phyloP scores from a whole-genome alignment of 2,888 invertebrate genomes.

The Phaonia tiefii region DNA sequence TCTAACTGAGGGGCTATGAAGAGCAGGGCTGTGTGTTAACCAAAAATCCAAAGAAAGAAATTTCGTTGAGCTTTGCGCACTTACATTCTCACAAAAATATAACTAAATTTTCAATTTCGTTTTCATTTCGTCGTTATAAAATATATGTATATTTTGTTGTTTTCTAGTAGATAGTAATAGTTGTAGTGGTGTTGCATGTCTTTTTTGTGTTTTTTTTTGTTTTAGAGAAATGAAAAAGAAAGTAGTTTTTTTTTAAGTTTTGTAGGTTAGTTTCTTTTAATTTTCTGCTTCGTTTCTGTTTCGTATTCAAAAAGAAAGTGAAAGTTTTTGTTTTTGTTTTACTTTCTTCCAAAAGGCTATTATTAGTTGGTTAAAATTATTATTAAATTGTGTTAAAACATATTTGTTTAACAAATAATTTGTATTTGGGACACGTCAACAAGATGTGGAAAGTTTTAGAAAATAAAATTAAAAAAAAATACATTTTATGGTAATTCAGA shows the following conservation, averaged over 20 bases:
- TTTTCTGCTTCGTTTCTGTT: constrained; percentile 32
- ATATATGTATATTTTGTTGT: constrained; percentile 36
- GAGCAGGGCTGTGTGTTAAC: too few species aligned
- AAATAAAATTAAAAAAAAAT: constrained; percentile 17
- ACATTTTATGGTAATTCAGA: too few species aligned
- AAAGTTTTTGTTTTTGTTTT: constrained; percentile 46
- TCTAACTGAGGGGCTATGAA: neutral
- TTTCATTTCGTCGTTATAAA: constrained; percentile 75
- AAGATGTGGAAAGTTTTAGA: neutral
- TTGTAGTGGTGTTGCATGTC: constrained; percentile 4
- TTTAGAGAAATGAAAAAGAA: constrained; percentile 70
- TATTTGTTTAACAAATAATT: too few species aligned
- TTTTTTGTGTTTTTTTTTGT: constrained; percentile 3
- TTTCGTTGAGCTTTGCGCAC: constrained; percentile 13
- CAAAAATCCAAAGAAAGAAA: constrained; percentile 41
- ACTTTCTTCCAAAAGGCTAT: neutral
- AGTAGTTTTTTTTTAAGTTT: constrained; percentile 65
- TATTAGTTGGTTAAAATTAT: constrained; percentile 1
- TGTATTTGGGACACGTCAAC: too few species aligned
- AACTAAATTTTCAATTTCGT: constrained; percentile 77
- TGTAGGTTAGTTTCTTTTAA: constrained; percentile 11
- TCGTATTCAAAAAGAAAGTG: constrained; percentile 54
- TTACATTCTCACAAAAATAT: constrained; percentile 15
- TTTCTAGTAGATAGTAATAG: constrained; percentile 41
- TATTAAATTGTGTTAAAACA: neutral